A percentile compares a stretch with the other conserved stretches of the same genome.
phyloP scores from a whole-genome alignment of 1,140 invertebrate species.

The Leptinotarsa lineolata region DNA sequence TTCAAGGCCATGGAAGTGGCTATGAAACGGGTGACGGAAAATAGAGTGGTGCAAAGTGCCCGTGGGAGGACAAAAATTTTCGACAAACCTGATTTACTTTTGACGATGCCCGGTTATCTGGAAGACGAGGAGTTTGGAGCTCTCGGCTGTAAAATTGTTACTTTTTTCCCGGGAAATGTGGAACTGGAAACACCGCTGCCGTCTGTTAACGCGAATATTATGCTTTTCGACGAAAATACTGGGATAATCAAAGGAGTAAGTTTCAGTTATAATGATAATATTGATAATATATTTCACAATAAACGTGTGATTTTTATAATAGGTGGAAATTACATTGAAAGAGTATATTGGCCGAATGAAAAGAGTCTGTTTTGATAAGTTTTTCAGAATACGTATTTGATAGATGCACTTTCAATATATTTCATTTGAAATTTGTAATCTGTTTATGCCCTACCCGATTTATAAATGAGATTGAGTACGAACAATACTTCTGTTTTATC shows the following conservation, averaged over 20 bases:
- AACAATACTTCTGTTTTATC: too few species aligned
- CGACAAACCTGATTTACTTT: constrained; percentile 34
- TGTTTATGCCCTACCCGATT: too few species aligned
- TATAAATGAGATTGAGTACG: too few species aligned
- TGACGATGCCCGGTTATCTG: constrained; percentile 60
- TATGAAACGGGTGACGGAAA: constrained; percentile 32
- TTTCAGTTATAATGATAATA: not conserved
- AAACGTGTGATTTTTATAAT: too few species aligned
- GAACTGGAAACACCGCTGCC: constrained; percentile 51
- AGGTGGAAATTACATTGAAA: too few species aligned
- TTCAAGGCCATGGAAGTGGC: constrained; percentile 39
- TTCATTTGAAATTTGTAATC: too few species aligned
- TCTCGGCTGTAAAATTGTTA: constrained; percentile 60
- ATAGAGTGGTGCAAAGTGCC: constrained; percentile 37
- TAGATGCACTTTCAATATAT: too few species aligned
- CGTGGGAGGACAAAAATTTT: constrained; percentile 42
- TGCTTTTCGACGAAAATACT: constrained; percentile 56
- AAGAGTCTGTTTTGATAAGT: too few species aligned
- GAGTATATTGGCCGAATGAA: too few species aligned
- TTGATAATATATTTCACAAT: too few species aligned
- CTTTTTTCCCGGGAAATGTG: constrained; percentile 54
- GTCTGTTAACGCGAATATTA: constrained; percentile 56
- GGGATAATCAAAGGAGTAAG: constrained; percentile 56
- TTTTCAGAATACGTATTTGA: too few species aligned
- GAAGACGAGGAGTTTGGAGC: constrained; percentile 50